These are phyloP conservation scores for Patagioenas fasciata DNA, from an alignment of 2,113 vertebrate genomes.

Conservation along the genomic window DNA sequence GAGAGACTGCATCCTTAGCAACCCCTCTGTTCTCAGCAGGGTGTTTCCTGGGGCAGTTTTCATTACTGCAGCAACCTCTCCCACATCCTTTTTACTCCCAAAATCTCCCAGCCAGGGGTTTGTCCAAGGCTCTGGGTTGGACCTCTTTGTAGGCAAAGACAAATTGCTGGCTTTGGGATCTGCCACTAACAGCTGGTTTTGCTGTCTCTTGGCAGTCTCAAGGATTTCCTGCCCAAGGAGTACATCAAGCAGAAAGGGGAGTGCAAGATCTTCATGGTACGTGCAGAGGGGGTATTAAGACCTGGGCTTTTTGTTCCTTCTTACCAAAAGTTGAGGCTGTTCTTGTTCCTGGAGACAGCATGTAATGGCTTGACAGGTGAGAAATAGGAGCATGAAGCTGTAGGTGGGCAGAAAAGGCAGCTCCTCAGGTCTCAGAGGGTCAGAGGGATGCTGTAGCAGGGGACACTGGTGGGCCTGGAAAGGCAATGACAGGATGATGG, in stretches of 20 bases:
- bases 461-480: not conserved
- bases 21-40: not conserved
- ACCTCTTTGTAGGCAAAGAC: not conserved
- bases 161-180: not conserved
- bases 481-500: not conserved
- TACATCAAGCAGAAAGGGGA: slow-evolving; percentile 98
- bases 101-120: not conserved
- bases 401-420: not conserved
- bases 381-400: not conserved
- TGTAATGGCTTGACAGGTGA: not conserved
- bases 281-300: not conserved
- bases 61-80: not conserved
- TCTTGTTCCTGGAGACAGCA: not conserved
- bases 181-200: not conserved
- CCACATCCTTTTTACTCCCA: not conserved
- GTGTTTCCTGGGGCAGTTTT: not conserved
- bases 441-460: not conserved
- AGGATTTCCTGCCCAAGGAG: slow-evolving; percentile 98
- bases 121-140: not conserved
- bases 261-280: slow-evolving; percentile 94
- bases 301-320: not conserved
- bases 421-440: not conserved
- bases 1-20: not conserved
- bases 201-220: slow-evolving; percentile 82
- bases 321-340: not conserved